Evolutionary conservation across 2,888 invertebrate species (phyloP), one percentile per base, ranked within the genome.

Genomic region (Dynastes tityus): DNA sequence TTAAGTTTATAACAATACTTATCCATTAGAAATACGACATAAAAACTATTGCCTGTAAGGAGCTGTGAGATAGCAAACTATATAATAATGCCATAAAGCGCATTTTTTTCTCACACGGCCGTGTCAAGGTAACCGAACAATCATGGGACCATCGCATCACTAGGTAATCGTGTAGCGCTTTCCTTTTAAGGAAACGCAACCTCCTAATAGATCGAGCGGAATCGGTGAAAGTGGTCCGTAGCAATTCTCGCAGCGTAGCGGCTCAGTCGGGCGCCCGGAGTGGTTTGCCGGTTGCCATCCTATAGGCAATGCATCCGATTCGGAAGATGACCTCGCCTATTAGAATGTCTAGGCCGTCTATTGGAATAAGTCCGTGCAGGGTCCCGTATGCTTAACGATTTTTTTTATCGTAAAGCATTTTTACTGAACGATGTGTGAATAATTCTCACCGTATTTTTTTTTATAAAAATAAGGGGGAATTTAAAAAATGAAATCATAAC

Each of bases 91-190:
- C 8, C n/a, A 55, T 2, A 65, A 40, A 65, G 65, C 37, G 65
- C 45, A 65, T 68, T 68, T 49, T 49, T 68, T 53, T 58, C 55
- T 22, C 51, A 53, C 51, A 68, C 49, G 51, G 29, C 22, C 51
- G 51, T 68, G 51, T 68, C 68, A 68, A 68, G 51, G 68, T 51
- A 51, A 51, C 29, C 67, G 22, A 22, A 68, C 49, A 68, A 68
- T 51, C 27, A 68, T 13, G n/a, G 51, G 51, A 68, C 29, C 68
- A 51, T 68, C 29, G 55, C 53, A 22, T 22, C 22, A 16, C 5
- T 53, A n/a, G 61, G 63, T 55, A 55, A 55, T 8, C 29, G 63
- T 32, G 11, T 13, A 13, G 68, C 16, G 51, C 51, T 68, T 68
- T 51, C 68, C 51, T 29, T 68, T 68, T 51, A 51, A 68, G 51